These are phyloP conservation scores for Eudemis profundana DNA, from an alignment of 2,888 invertebrate genomes.

Conservation along the genomic window DNA sequence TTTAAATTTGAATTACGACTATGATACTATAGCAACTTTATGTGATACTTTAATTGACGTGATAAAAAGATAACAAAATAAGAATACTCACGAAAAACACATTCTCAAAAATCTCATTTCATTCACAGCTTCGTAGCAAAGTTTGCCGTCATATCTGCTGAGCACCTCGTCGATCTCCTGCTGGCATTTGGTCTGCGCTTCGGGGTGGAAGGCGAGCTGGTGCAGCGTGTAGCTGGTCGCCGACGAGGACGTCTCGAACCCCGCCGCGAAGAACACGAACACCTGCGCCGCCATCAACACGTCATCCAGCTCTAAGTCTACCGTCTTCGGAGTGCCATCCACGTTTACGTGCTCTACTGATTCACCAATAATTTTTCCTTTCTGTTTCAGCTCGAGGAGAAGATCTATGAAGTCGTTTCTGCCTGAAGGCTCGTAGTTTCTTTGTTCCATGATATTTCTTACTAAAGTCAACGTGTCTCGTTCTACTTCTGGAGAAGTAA, in stretches of 20 bases:
- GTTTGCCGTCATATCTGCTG: constrained; percentile 59
- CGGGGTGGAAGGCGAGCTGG: constrained; percentile 69
- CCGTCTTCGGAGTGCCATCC: constrained; percentile 60
- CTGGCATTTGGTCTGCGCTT: constrained; percentile 66
- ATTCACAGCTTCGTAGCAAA: constrained; percentile 65
- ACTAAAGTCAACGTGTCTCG: constrained; percentile 9
- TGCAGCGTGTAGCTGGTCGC: constrained; percentile 70
- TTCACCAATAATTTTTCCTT: constrained; percentile 63
- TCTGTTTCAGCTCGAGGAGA: constrained; percentile 54
- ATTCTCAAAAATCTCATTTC: constrained; percentile 63
- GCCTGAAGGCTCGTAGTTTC: constrained; percentile 60
- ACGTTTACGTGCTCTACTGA: constrained; percentile 56
- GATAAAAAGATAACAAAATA: not conserved
- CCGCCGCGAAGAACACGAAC: constrained; percentile 72
- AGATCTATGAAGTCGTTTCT: constrained; percentile 53
- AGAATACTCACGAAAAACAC: constrained; percentile 50
- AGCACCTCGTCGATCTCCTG: constrained; percentile 68
- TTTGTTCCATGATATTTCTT: constrained; percentile 58
- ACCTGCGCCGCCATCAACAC: constrained; percentile 65
- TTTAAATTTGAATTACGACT: too few species aligned
- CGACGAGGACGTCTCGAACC: constrained; percentile 78
- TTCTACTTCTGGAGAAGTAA: constrained; percentile 6
- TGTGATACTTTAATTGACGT: too few species aligned
- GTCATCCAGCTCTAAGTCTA: constrained; percentile 62
- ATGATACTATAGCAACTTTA: too few species aligned